phyloP scores from a whole-genome alignment of 2,888 invertebrate genomes.

The Euphydryas editha region DNA sequence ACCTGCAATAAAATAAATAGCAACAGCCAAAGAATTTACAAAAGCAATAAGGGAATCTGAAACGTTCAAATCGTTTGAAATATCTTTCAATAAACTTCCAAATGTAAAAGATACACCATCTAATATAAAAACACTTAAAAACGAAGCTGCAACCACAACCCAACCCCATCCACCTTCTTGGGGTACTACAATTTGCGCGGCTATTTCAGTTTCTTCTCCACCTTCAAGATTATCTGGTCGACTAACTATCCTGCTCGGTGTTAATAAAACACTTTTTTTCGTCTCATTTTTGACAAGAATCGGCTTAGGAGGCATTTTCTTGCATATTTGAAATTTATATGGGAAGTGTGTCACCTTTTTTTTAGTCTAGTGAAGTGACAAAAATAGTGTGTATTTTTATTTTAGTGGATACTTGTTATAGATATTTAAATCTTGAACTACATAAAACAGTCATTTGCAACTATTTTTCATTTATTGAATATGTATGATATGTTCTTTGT shows the following conservation, averaged over 20 bases:
- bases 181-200: constrained; percentile 72
- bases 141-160: constrained; percentile 66
- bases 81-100: constrained; percentile 65
- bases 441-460: too few relatives aligned
- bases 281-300: constrained; percentile 47
- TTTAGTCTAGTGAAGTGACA: not conserved
- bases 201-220: constrained; percentile 73
- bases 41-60: constrained; percentile 60
- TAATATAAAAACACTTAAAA: constrained; percentile 59
- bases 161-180: constrained; percentile 76
- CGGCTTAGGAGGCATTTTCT: constrained; percentile 46
- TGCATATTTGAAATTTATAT: constrained; percentile 4
- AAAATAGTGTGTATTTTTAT: too few relatives aligned
- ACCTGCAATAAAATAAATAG: constrained; percentile 65
- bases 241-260: constrained; percentile 59
- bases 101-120: constrained; percentile 71
- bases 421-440: too few relatives aligned
- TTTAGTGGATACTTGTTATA: too few relatives aligned
- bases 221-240: constrained; percentile 59
- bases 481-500: too few relatives aligned
- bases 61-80: constrained; percentile 58
- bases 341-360: not conserved
- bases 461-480: too few relatives aligned
- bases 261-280: constrained; percentile 54
- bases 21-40: constrained; percentile 67